Evolutionary conservation across 2,113 vertebrate species (phyloP).

Genomic region (Rhinichthys klamathensis): DNA sequence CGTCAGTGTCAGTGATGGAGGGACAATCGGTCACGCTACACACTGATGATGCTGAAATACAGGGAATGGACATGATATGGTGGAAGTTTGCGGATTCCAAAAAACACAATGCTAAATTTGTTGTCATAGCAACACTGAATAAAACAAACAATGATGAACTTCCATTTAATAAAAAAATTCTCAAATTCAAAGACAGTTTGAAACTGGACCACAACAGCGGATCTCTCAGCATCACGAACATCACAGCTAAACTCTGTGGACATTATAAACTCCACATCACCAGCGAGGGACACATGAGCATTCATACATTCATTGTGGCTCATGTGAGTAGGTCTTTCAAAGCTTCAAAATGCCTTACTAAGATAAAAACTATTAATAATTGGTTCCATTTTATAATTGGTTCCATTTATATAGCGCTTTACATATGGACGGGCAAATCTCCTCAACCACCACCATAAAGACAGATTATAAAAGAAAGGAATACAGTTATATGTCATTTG

Average conservation of each 20-base stretch:
- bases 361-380: background rate
- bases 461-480: background rate
- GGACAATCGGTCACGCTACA: background rate
- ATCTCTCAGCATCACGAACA: background rate
- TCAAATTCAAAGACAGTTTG: background rate
- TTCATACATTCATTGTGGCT: background rate
- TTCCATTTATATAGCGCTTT: too few species aligned
- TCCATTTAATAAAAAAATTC: background rate
- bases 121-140: background rate
- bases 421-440: too few species aligned
- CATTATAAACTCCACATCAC: background rate
- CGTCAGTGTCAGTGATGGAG: background rate
- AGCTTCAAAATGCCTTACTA: background rate
- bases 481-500: background rate
- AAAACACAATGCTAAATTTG: background rate
- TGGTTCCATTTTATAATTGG: too few species aligned
- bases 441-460: too few species aligned
- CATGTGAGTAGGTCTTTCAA: background rate
- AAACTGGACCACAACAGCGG: background rate
- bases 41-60: background rate
- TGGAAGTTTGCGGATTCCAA: background rate
- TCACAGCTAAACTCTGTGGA: background rate
- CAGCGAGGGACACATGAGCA: background rate
- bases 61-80: background rate
- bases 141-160: background rate